A percentile compares a stretch with the other conserved stretches of the same genome.
Evolutionary conservation across 2,113 vertebrate genomes (phyloP).

Genomic region (Chionomys nivalis): DNA sequence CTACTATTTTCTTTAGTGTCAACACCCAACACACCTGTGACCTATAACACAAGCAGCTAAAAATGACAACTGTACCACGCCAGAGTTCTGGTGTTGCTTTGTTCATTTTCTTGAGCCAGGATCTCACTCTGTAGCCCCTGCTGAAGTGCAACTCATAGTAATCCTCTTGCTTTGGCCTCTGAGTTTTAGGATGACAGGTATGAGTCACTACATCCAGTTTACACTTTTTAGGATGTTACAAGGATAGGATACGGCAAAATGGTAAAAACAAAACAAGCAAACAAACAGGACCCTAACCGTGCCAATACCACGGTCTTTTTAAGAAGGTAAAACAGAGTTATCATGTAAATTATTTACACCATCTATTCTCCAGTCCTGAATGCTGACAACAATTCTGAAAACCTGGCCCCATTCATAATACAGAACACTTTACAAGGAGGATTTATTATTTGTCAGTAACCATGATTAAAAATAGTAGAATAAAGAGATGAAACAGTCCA

Average conservation of each 20-base stretch:
- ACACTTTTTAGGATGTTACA: background rate
- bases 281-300: background rate
- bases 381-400: conserved; percentile 50
- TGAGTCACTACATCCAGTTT: background rate
- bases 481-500: conserved; percentile 31
- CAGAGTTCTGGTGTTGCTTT: background rate
- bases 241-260: background rate
- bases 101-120: background rate
- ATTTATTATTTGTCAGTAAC: conserved; percentile 15
- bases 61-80: background rate
- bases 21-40: background rate
- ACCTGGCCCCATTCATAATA: background rate
- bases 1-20: background rate
- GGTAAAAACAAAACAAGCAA: background rate
- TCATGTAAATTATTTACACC: conserved; percentile 10
- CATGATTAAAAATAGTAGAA: conserved; percentile 27
- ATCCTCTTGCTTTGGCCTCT: background rate
- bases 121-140: background rate
- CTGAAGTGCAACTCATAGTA: background rate
- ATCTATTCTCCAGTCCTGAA: conserved; percentile 22
- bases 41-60: background rate
- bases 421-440: background rate
- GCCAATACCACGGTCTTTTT: background rate
- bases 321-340: background rate
- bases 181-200: background rate